Evolutionary conservation across 1,140 invertebrate genomes (phyloP).

Genomic region (Holotrichia oblita): DNA sequence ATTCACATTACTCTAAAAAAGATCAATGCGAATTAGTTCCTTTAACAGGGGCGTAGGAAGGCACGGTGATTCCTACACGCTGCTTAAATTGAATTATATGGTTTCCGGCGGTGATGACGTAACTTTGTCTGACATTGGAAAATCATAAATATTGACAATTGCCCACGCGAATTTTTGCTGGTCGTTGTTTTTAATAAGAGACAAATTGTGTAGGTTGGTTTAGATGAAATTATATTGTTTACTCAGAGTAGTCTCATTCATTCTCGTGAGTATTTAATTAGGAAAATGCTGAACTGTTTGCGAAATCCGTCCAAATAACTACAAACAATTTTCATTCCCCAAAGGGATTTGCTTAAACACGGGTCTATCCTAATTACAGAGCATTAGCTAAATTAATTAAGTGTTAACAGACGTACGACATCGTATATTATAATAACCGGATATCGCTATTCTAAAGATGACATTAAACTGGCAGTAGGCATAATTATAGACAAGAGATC

Average conservation of each 20-base stretch:
- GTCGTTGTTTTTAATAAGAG: not conserved
- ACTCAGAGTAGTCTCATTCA: not conserved
- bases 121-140: slow-evolving; percentile 25
- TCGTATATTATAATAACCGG: not conserved
- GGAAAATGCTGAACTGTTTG: not conserved
- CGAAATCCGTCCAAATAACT: not conserved
- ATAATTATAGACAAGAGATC: no score
- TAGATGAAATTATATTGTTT: not conserved
- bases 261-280: not conserved
- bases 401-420: not conserved
- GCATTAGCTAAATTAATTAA: slow-evolving; percentile 7
- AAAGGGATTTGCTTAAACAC: not conserved
- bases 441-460: not conserved
- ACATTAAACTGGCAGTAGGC: no score
- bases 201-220: not conserved
- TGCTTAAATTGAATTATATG: slow-evolving; percentile 12
- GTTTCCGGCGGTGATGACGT: slow-evolving; percentile 19
- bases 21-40: slow-evolving; percentile 2
- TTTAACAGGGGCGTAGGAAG: not conserved
- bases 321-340: slow-evolving; percentile 9
- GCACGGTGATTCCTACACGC: not conserved
- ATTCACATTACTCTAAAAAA: not conserved
- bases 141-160: not conserved
- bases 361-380: not conserved
- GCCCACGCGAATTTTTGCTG: not conserved